phyloP scores from a whole-genome alignment of 2,113 vertebrate genomes.

The Thunnus maccoyii region DNA sequence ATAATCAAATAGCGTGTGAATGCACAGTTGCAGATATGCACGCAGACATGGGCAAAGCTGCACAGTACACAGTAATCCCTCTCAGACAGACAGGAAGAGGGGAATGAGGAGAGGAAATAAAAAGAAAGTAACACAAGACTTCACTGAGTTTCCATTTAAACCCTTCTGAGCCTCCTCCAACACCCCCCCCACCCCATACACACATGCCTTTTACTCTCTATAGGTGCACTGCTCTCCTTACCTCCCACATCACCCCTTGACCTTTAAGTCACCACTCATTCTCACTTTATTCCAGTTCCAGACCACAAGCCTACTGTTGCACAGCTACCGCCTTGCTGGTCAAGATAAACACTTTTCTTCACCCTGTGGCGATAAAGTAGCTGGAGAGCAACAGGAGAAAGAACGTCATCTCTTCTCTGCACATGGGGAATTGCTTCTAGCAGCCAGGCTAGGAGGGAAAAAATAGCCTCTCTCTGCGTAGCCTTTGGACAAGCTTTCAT shows the following conservation, averaged over 20 bases:
- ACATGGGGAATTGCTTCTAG: not conserved
- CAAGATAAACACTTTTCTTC: conserved; percentile 40
- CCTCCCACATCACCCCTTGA: conserved; percentile 19
- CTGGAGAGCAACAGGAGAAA: not conserved
- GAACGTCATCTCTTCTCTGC: conserved; percentile 16
- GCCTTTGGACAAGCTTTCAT: conserved; percentile 8
- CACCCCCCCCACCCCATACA: not conserved
- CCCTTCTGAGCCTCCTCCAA: conserved; percentile 17
- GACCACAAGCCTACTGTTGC: conserved; percentile 29
- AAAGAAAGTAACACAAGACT: conserved; percentile 51
- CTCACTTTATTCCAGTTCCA: conserved; percentile 16
- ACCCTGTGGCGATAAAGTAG: conserved; percentile 27
- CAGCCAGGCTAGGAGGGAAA: not conserved
- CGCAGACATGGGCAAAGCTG: conserved; percentile 9
- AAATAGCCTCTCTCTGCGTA: not conserved
- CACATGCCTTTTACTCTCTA: conserved; percentile 1
- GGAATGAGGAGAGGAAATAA: conserved; percentile 50
- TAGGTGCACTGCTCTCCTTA: conserved; percentile 14
- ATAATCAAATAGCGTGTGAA: conserved; percentile 28
- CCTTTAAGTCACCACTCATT: conserved; percentile 42
- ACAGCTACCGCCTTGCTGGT: conserved; percentile 36
- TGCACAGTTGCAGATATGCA: not conserved
- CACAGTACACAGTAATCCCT: conserved; percentile 14
- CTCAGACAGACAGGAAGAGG: conserved; percentile 56
- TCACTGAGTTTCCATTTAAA: conserved; percentile 69